Percentiles rank a stretch among this genome's conserved stretches.
These are phyloP conservation scores for Stenchaetothrips biformis DNA, from an alignment of 2,888 invertebrate species.

Conservation along the genomic window DNA sequence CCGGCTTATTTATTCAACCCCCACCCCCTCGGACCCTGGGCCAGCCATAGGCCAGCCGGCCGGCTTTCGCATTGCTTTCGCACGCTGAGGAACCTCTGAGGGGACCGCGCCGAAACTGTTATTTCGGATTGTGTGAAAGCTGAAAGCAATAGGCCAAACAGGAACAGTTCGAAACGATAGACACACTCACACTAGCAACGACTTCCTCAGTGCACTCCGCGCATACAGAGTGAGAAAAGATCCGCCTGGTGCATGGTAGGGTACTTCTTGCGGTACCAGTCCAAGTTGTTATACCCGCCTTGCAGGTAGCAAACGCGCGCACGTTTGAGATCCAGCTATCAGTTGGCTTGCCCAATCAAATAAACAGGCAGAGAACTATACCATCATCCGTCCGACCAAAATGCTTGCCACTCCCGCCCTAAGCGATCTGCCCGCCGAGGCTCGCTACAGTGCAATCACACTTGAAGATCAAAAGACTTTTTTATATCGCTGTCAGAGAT, in stretches of 20 bases:
- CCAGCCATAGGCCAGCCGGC: no score
- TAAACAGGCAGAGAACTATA: conserved; percentile 23
- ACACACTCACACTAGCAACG: no score
- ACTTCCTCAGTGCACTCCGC: no score
- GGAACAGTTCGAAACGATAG: no score
- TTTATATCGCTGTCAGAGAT: conserved; percentile 23
- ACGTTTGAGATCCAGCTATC: background rate
- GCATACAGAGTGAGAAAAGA: no score
- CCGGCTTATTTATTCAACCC: background rate
- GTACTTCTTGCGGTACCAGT: no score
- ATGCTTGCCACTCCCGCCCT: background rate
- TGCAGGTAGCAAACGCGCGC: background rate
- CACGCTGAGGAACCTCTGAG: no score
- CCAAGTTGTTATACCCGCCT: background rate
- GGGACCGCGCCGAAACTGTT: no score
- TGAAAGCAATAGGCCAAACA: no score
- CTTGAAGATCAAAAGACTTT: conserved; percentile 15
- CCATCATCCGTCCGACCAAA: background rate
- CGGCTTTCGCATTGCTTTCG: no score
- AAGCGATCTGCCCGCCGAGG: background rate
- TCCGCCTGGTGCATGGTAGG: no score
- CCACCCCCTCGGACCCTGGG: background rate
- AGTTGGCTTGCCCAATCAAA: conserved; percentile 5
- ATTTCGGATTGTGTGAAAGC: no score
- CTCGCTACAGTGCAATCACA: background rate